These are phyloP conservation scores for Lepidocyrtoides sp. DNA, from an alignment of 2,888 invertebrate species.

Conservation along the genomic window DNA sequence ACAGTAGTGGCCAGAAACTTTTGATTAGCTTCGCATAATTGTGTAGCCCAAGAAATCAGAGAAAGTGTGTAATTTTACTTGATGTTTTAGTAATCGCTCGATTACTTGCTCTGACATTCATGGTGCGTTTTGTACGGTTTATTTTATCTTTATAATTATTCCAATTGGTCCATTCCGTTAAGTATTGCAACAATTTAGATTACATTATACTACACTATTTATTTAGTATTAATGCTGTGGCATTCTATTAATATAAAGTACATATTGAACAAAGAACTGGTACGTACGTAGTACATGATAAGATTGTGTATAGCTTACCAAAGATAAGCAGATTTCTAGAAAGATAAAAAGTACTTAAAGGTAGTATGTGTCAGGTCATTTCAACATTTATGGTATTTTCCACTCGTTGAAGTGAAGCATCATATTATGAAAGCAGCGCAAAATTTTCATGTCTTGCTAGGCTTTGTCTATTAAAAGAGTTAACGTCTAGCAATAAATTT, in stretches of 20 bases:
- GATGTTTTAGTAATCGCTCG: background rate
- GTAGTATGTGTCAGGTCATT: conserved; percentile 18
- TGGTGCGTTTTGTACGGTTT: background rate
- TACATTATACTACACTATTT: background rate
- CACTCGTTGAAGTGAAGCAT: background rate
- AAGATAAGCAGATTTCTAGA: conserved; percentile 57
- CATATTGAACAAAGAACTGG: background rate
- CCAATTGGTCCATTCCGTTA: too few relatives aligned
- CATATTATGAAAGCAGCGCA: background rate
- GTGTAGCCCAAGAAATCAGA: background rate
- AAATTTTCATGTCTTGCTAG: background rate
- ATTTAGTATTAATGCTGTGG: background rate
- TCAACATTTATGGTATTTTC: background rate
- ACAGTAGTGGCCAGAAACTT: too few relatives aligned
- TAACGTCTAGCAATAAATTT: background rate
- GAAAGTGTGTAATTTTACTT: background rate
- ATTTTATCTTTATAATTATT: background rate
- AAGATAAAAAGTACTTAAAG: conserved; percentile 39
- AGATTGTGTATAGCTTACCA: conserved; percentile 29
- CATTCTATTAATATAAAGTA: background rate
- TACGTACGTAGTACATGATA: conserved; percentile 4
- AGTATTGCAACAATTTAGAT: background rate
- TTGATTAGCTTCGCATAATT: too few relatives aligned
- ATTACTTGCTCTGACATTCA: background rate
- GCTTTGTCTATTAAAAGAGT: background rate